Percentiles rank a stretch among this genome's conserved stretches.
These are phyloP conservation scores for Megaceryle maxima DNA, from an alignment of 2,113 vertebrate genomes.

Conservation along the genomic window DNA sequence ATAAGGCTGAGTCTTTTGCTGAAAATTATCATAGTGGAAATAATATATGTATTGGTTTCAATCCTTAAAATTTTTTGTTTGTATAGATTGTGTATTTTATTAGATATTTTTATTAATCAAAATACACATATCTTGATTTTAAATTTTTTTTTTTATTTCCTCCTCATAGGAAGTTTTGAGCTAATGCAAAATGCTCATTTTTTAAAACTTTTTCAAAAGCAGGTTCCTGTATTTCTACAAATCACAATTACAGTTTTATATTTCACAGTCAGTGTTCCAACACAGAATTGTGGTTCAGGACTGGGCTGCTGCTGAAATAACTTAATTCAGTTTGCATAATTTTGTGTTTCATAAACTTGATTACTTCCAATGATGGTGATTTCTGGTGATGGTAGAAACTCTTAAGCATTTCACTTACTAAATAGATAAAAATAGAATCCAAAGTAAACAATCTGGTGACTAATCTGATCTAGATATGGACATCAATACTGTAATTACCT, in stretches of 20 bases:
- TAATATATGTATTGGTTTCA: not conserved
- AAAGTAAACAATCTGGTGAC: not conserved
- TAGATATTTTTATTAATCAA: not conserved
- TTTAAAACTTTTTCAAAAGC: not conserved
- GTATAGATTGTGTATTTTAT: not conserved
- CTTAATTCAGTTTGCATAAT: not conserved
- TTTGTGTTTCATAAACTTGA: not conserved
- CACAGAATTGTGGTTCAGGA: not conserved
- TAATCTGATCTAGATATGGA: not conserved
- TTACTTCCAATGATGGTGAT: not conserved
- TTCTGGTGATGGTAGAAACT: not conserved
- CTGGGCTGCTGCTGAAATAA: not conserved
- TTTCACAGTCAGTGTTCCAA: not conserved
- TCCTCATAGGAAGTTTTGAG: not conserved
- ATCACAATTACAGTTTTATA: not conserved
- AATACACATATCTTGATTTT: not conserved
- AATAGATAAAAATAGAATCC: not conserved
- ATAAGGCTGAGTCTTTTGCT: not conserved
- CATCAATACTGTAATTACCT: not conserved
- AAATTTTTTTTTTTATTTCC: not conserved
- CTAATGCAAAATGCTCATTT: not conserved
- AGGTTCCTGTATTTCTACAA: not conserved
- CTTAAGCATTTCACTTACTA: not conserved
- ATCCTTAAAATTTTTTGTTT: not conserved
- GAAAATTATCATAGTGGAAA: not conserved